A percentile compares a stretch with the other conserved stretches of the same genome.
phyloP scores from a whole-genome alignment of 2,797 vertebrate species.

The Ceryle rudis region DNA sequence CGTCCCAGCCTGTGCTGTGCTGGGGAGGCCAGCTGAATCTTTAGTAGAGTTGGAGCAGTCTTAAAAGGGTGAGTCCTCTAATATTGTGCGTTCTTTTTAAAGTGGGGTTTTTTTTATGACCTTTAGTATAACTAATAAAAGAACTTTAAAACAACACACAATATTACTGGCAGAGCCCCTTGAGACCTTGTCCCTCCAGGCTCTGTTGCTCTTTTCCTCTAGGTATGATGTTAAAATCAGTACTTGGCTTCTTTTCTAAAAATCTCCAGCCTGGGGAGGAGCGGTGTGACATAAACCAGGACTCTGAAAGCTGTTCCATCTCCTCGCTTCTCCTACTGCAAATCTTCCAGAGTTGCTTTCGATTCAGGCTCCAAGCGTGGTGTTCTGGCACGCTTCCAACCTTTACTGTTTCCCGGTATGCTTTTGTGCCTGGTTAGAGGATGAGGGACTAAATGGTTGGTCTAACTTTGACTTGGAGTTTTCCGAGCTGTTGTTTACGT shows the following conservation, averaged over 20 bases:
- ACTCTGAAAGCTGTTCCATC: background rate
- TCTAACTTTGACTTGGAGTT: background rate
- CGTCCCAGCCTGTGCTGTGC: conserved; percentile 18
- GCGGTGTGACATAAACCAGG: background rate
- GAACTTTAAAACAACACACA: conserved; percentile 53
- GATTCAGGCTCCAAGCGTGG: background rate
- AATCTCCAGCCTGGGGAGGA: background rate
- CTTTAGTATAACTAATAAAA: conserved; percentile 22
- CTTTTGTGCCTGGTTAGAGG: background rate
- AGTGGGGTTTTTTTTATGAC: conserved; percentile 4
- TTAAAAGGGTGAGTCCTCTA: conserved; percentile 52
- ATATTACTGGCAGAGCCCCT: conserved; percentile 13
- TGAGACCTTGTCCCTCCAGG: background rate
- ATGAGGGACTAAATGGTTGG: background rate
- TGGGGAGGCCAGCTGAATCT: conserved; percentile 18
- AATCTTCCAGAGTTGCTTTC: background rate
- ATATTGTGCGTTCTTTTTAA: conserved; percentile 51
- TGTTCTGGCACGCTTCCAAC: background rate
- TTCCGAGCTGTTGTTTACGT: background rate
- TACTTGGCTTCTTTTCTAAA: background rate
- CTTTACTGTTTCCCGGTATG: background rate
- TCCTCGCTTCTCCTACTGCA: background rate
- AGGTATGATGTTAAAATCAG: background rate
- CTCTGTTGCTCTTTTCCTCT: background rate
- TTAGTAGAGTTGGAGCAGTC: conserved; percentile 28